Conservation (phyloP, 2,888 invertebrate genomes). For the Pasiphila rectangulata region DNA sequence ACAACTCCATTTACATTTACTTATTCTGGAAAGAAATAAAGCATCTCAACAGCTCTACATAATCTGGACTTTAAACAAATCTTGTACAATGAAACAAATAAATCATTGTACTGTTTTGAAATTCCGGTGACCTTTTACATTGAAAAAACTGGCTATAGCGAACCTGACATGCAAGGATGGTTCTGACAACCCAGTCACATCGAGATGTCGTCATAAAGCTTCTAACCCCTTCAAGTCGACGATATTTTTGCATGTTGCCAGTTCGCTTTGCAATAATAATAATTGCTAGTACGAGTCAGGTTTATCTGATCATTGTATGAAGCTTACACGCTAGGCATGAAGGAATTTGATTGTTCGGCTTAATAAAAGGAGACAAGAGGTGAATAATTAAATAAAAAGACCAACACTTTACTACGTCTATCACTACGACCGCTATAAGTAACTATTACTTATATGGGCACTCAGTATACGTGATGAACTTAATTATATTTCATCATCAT, state of each 20-base stretch:
- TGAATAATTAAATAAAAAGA: conserved; percentile 16
- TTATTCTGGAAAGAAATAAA: conserved; percentile 2
- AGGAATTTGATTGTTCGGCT: conserved; percentile 25
- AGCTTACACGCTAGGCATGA: conserved; percentile 28
- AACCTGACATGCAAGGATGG: conserved; percentile 10
- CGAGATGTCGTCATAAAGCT: too few relatives aligned
- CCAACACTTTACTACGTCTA: too few relatives aligned
- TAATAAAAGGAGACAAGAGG: conserved; percentile 13
- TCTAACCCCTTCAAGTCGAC: too few relatives aligned
- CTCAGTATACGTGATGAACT: too few relatives aligned
- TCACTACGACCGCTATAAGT: too few relatives aligned
- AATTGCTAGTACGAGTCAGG: conserved; percentile 1
- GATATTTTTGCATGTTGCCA: neutral
- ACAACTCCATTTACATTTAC: conserved; percentile 16
- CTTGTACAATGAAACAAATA: conserved; percentile 24
- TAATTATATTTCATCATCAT: too few relatives aligned
- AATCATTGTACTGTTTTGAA: conserved; percentile 22
- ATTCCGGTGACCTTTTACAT: neutral
- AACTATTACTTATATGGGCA: too few relatives aligned
- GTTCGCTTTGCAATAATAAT: conserved; percentile 1
- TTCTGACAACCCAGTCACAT: too few relatives aligned
- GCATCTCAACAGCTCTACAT: conserved; percentile 7
- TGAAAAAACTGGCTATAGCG: conserved; percentile 2
- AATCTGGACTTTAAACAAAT: conserved; percentile 21
- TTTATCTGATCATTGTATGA: conserved; percentile 24